A percentile compares a stretch with the other conserved stretches of the same genome.
Conservation (phyloP, 2,888 invertebrate species). For the Cetonia aurata region DNA sequence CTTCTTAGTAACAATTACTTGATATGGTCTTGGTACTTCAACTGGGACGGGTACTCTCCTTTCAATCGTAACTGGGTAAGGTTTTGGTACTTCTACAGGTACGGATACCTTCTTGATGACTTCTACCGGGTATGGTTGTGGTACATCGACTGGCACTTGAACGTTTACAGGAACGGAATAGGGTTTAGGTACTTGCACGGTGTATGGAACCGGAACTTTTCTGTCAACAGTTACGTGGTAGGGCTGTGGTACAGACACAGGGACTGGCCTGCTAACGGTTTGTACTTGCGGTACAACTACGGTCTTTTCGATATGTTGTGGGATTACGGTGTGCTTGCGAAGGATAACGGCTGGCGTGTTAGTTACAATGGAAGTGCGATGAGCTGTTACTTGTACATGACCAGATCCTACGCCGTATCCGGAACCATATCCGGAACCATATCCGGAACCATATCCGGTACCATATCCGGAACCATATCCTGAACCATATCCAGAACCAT, state of each 20-base stretch:
- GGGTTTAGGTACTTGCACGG: conserved; percentile 49
- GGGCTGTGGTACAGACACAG: conserved; percentile 58
- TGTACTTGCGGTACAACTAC: conserved; percentile 42
- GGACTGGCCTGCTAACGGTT: conserved; percentile 49
- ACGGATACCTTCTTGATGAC: conserved; percentile 52
- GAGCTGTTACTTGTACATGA: conserved; percentile 9
- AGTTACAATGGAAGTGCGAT: conserved; percentile 20
- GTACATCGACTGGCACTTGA: conserved; percentile 54
- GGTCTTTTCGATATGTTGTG: conserved; percentile 33
- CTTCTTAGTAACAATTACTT: conserved; percentile 57
- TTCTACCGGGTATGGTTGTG: conserved; percentile 47
- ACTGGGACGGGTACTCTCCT: conserved; percentile 50
- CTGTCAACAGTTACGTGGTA: conserved; percentile 56
- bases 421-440: conserved; percentile 9
- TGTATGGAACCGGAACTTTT: conserved; percentile 47
- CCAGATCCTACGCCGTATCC: not conserved
- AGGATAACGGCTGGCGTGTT: conserved; percentile 7
- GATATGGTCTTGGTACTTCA: conserved; percentile 61
- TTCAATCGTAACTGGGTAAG: conserved; percentile 55
- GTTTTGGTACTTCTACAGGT: conserved; percentile 58
- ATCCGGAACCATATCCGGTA: conserved; percentile 14
- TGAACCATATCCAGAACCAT: conserved; percentile 2
- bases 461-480: conserved; percentile 6
- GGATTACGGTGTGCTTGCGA: conserved; percentile 16
- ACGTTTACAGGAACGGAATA: conserved; percentile 50